Conservation (phyloP, 2,888 invertebrate genomes). For the Stramonita haemastoma region DNA sequence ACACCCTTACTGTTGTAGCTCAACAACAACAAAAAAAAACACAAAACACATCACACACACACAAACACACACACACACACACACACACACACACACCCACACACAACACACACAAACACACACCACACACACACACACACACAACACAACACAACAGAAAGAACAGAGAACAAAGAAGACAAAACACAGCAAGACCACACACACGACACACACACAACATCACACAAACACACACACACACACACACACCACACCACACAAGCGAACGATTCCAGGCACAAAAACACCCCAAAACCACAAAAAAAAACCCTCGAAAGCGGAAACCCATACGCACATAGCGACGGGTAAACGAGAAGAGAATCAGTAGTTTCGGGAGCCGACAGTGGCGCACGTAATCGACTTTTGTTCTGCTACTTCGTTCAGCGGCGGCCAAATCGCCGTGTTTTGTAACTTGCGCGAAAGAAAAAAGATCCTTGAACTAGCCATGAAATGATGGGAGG, state of each 20-base stretch:
- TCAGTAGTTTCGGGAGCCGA: background rate
- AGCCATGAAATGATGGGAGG: background rate
- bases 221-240: too few species aligned
- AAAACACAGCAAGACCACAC: too few species aligned
- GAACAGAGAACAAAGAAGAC: too few species aligned
- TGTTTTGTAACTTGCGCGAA: slow-evolving; percentile 13
- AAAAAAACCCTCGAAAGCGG: background rate
- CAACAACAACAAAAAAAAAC: background rate
- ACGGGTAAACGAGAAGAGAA: background rate
- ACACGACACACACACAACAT: background rate
- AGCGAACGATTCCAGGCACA: background rate
- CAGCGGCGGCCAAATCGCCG: slow-evolving; percentile 31
- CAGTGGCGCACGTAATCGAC: background rate
- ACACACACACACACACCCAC: background rate
- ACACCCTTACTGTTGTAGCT: background rate
- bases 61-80: background rate
- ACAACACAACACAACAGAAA: too few species aligned
- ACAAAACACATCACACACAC: too few species aligned
- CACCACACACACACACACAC: too few species aligned
- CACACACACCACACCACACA: background rate
- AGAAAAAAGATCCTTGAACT: slow-evolving; percentile 27
- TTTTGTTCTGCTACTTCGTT: slow-evolving; percentile 32
- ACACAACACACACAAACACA: too few species aligned
- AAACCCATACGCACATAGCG: background rate
- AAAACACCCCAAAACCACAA: background rate